These are phyloP conservation scores for Penaeus indicus DNA, from an alignment of 1,140 invertebrate genomes.

Conservation along the genomic window DNA sequence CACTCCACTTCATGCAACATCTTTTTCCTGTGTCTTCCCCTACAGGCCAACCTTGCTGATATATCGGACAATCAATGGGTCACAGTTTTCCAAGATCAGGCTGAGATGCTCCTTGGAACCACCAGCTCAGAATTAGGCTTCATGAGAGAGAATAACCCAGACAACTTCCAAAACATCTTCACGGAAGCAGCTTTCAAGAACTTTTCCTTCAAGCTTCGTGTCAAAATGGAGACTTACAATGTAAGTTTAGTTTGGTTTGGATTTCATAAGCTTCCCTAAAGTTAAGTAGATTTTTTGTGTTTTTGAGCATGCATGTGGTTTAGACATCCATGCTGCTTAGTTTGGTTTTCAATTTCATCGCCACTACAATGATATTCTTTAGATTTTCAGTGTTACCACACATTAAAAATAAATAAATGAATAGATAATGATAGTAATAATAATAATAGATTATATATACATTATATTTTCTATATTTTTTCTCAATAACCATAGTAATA, in stretches of 20 bases:
- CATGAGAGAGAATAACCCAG: conserved; percentile 69
- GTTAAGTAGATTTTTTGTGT: conserved; percentile 84
- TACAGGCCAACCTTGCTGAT: conserved; percentile 78
- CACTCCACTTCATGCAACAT: too few species aligned
- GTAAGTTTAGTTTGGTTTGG: conserved; percentile 74
- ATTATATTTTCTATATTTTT: too few species aligned
- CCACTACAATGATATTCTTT: conserved; percentile 82
- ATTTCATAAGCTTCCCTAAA: conserved; percentile 88
- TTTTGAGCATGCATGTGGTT: conserved; percentile 71
- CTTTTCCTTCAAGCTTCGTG: conserved; percentile 85
- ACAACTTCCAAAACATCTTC: conserved; percentile 76
- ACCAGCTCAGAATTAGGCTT: conserved; percentile 81
- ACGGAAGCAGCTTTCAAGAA: conserved; percentile 82
- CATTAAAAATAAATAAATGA: not conserved
- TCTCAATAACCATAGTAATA: too few species aligned
- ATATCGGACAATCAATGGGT: conserved; percentile 85
- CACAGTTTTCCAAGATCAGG: conserved; percentile 88
- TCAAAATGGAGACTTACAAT: conserved; percentile 91
- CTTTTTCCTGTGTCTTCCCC: not conserved
- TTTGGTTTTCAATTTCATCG: conserved; percentile 81
- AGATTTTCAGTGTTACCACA: conserved; percentile 78
- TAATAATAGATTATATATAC: too few species aligned
- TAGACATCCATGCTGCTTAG: conserved; percentile 15
- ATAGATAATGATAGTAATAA: not conserved
- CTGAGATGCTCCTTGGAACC: conserved; percentile 84